Base-by-base conservation (phyloP, 2,888 invertebrate genomes). In the Cotesia congregata region DNA sequence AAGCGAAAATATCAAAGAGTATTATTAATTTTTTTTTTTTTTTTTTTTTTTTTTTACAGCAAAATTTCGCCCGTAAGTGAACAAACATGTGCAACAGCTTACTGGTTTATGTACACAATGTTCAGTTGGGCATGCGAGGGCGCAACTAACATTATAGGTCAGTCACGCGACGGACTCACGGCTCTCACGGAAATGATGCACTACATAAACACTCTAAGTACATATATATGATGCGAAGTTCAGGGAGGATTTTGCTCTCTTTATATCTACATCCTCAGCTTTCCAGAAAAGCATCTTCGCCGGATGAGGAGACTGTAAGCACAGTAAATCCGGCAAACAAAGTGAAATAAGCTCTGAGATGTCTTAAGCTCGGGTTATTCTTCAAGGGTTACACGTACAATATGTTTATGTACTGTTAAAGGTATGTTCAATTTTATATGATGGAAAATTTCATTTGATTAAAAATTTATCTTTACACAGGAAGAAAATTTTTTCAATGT, bases 151-250 rank as follows among this genome's bases (percentile, higher is more conserved):
- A 17, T 59, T 41, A 17, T 30, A 50, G 72, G 65, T 72, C 65
- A 50, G 50, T 64, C 41, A 72, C 72, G 50, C 41, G 4, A 65
- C 41, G 65, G 50, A 59, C n/a, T 60, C 39, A 61, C 50, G 30
- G 9, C 41, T 6, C 15, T 41, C 15, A 41, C 17, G 64, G 41
- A 72, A 72, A 72, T 72, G 50, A 50, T 50, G 50, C 50, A 50
- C 50, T 50, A 50, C 9, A 50, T 50, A 50, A 50, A 50, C 50
- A 50, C 50, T 50, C 50, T 30, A 3, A 7, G 20, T 5, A 40
- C 20, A 30, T 5, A n/a, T 72, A 39, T 64, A 72, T 38, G n/a
- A 7, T 9, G 7, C 17, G 6, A 12, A 30, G 50, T 50, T 12
- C 50, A 17, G n/a, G 15, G n/a, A 9, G 50, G 62, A 64, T 12